These are phyloP conservation scores for Xiphorhynchus erythropygius DNA, from an alignment of 2,797 vertebrate species.

Conservation along the genomic window DNA sequence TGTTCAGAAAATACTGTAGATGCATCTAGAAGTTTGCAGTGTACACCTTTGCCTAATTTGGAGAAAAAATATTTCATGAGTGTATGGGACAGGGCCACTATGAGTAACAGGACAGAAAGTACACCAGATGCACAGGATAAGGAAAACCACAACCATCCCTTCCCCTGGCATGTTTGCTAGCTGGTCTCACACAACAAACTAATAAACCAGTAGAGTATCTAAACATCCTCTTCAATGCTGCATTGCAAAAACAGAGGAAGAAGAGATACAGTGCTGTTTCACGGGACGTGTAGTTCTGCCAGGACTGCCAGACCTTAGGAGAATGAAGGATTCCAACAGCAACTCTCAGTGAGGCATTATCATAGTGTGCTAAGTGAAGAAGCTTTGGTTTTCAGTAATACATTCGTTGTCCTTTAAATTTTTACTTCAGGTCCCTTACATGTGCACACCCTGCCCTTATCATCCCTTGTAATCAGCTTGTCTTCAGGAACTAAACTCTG, in stretches of 20 bases:
- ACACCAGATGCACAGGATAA: not conserved
- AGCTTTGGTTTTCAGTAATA: not conserved
- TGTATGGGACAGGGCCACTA: not conserved
- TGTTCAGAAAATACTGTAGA: not conserved
- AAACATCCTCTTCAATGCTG: not conserved
- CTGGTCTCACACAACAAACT: not conserved
- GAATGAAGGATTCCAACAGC: not conserved
- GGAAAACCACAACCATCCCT: not conserved
- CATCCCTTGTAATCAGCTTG: not conserved
- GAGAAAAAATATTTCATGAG: not conserved
- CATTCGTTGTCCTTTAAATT: not conserved
- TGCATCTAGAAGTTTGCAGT: not conserved
- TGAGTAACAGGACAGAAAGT: not conserved
- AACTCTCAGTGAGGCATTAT: not conserved
- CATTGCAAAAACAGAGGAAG: not conserved
- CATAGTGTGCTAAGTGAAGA: not conserved
- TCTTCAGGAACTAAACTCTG: not conserved
- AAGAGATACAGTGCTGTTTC: not conserved
- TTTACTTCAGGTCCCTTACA: not conserved
- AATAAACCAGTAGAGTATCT: not conserved
- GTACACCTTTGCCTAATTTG: not conserved
- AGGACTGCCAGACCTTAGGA: not conserved
- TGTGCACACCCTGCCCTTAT: not conserved
- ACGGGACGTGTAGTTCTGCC: not conserved
- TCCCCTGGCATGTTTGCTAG: not conserved